Evolutionary conservation across 1,140 invertebrate genomes (phyloP).

Genomic region (Macrosteles quadrilineatus): DNA sequence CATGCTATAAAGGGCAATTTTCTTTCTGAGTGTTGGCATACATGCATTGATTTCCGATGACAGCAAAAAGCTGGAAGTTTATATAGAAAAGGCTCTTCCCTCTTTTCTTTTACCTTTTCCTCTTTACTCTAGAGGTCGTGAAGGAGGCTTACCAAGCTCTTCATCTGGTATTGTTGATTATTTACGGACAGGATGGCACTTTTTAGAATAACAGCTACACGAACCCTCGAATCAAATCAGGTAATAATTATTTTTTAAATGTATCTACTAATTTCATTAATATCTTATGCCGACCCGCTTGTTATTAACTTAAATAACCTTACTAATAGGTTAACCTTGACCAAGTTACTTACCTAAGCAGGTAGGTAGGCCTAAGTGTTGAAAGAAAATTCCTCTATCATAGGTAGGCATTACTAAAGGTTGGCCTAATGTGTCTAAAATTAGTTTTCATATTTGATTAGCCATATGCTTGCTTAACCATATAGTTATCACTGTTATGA

Average conservation of each 20-base stretch:
- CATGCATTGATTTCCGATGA: background rate
- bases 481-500: no score
- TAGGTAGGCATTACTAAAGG: no score
- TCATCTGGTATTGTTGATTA: background rate
- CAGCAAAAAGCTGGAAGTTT: background rate
- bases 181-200: constrained; percentile 27
- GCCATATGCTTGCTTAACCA: no score
- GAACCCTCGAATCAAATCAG: constrained; percentile 21
- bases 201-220: constrained; percentile 13
- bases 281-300: no score
- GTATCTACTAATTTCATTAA: background rate
- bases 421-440: no score
- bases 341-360: background rate
- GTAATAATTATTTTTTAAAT: constrained; percentile 16
- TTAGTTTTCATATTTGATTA: no score
- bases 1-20: no score
- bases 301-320: no score
- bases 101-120: constrained; percentile 9
- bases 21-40: no score
- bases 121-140: background rate
- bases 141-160: background rate
- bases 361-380: no score
- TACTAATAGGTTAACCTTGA: constrained; percentile 11
- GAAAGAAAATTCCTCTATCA: no score
- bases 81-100: background rate